Evolutionary conservation across 2,113 vertebrate genomes (phyloP).

Genomic region (Coptodon bakossiorum): DNA sequence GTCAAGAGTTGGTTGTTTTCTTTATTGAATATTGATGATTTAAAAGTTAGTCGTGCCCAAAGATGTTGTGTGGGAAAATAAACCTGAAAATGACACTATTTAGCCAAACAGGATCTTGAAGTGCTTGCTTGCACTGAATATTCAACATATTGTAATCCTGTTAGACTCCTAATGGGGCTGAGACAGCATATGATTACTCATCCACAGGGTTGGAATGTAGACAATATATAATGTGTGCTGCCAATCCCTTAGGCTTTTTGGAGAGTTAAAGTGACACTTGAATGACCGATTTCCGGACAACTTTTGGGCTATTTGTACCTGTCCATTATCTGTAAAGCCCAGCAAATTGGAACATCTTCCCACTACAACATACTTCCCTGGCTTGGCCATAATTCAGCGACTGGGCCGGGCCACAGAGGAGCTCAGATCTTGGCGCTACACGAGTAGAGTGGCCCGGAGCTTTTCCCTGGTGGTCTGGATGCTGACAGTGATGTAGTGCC

Average conservation of each 20-base stretch:
- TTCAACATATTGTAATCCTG: constrained; percentile 16
- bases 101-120: not conserved
- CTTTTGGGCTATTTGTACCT: constrained; percentile 57
- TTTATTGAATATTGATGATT: not conserved
- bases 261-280: constrained; percentile 22
- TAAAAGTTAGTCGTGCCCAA: not conserved
- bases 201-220: not conserved
- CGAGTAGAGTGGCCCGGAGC: constrained; percentile 63
- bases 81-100: not conserved
- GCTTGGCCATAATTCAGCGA: constrained; percentile 70
- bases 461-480: constrained; percentile 75
- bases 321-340: constrained; percentile 50
- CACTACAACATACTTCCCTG: constrained; percentile 52
- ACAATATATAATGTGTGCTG: not conserved
- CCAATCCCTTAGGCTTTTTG: not conserved
- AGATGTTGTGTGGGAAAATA: not conserved
- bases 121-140: not conserved
- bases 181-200: constrained; percentile 11
- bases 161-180: not conserved
- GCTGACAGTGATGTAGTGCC: constrained; percentile 85
- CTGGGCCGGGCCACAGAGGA: constrained; percentile 42
- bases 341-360: constrained; percentile 58
- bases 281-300: constrained; percentile 37
- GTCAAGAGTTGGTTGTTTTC: not conserved
- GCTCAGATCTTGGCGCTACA: constrained; percentile 64